phyloP scores from a whole-genome alignment of 2,888 invertebrate species.

The Hipparchia sbordonii region DNA sequence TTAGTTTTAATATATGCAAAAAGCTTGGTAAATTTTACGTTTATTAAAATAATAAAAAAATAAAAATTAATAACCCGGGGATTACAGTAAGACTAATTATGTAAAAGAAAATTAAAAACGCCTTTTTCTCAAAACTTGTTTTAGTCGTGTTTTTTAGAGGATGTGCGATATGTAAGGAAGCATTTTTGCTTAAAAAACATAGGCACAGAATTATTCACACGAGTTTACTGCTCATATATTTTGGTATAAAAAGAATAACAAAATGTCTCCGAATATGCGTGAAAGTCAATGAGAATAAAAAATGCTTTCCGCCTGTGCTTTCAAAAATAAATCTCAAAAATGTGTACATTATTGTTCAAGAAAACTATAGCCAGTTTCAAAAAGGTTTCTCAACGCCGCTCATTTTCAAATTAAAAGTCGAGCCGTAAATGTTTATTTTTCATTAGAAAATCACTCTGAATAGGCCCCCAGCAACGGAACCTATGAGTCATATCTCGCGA shows the following conservation, averaged over 20 bases:
- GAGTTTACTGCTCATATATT: neutral
- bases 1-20: no score
- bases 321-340: neutral
- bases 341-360: neutral
- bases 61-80: no score
- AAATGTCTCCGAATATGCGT: neutral
- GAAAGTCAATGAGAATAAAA: neutral
- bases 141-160: no score
- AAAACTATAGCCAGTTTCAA: neutral
- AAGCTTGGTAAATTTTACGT: no score
- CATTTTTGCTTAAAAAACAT: no score
- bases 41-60: no score
- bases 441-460: constrained; percentile 25
- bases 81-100: no score
- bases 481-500: constrained; percentile 42
- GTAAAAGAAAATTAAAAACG: no score
- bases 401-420: constrained; percentile 23
- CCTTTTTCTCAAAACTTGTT: no score
- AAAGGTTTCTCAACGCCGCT: constrained; percentile 4
- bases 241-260: neutral
- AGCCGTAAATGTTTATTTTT: constrained; percentile 17
- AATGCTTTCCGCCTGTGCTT: neutral
- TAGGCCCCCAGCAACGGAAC: constrained; percentile 35
- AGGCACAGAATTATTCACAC: no score
- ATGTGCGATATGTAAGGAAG: no score